A percentile compares a stretch with the other conserved stretches of the same genome.
phyloP scores from a whole-genome alignment of 2,888 invertebrate species.

The Stenchaetothrips biformis region DNA sequence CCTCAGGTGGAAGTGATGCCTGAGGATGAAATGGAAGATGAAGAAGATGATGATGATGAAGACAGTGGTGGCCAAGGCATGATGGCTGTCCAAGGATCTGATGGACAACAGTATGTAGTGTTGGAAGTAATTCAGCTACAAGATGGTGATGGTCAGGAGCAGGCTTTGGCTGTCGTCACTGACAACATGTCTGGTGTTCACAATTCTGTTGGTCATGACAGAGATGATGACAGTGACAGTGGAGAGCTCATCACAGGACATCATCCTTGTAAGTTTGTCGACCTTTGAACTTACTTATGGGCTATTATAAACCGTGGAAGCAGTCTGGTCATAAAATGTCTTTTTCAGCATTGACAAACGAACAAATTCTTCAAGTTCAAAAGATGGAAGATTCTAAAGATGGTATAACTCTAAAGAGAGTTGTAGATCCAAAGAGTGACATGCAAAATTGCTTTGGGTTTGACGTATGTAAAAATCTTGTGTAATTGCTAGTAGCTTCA shows the following conservation, averaged over 20 bases:
- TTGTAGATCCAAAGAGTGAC: conserved; percentile 53
- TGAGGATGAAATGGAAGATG: conserved; percentile 36
- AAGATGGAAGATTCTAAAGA: conserved; percentile 48
- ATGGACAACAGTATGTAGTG: conserved; percentile 84
- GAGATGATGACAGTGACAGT: not conserved
- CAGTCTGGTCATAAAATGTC: not conserved
- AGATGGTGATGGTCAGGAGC: conserved; percentile 44
- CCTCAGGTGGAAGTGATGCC: conserved; percentile 38
- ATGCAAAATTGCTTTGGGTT: conserved; percentile 80
- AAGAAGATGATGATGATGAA: conserved; percentile 44
- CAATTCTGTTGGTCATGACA: not conserved
- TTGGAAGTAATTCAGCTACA: conserved; percentile 76
- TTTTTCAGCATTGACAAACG: conserved; percentile 45
- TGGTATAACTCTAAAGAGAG: conserved; percentile 37
- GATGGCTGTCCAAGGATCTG: conserved; percentile 63
- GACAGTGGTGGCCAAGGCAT: conserved; percentile 52
- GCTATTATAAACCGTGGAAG: too few relatives aligned
- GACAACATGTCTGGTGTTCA: conserved; percentile 41
- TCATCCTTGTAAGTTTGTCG: not conserved
- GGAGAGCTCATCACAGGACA: conserved; percentile 3
- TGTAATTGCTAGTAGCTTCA: too few relatives aligned
- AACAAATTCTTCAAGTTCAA: conserved; percentile 45
- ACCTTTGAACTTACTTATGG: too few relatives aligned
- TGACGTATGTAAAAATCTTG: conserved; percentile 48
- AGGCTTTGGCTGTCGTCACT: conserved; percentile 49